These are phyloP conservation scores for Melanocharis versteri DNA, from an alignment of 2,113 vertebrate genomes.

Conservation along the genomic window DNA sequence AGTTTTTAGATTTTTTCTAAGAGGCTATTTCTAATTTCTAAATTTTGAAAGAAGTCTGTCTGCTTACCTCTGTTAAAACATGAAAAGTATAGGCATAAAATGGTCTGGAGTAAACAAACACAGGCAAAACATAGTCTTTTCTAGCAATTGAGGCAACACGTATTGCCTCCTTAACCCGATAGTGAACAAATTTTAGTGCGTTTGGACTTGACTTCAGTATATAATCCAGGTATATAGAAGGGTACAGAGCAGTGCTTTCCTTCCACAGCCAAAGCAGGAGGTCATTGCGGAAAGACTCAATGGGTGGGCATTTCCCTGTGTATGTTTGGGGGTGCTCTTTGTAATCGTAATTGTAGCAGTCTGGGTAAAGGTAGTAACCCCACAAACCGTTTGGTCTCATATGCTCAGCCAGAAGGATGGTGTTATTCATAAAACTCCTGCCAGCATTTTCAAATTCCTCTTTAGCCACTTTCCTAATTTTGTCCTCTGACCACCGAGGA, in stretches of 20 bases:
- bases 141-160: constrained; percentile 82
- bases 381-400: constrained; percentile 81
- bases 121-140: constrained; percentile 79
- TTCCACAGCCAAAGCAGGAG: constrained; percentile 89
- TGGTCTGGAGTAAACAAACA: constrained; percentile 89
- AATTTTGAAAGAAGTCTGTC: neutral
- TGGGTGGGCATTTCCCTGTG: constrained; percentile 83
- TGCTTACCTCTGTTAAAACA: constrained; percentile 84
- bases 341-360: constrained; percentile 92
- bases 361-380: constrained; percentile 92
- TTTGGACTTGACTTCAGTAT: constrained; percentile 83
- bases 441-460: constrained; percentile 85
- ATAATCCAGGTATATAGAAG: constrained; percentile 86
- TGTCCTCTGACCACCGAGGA: constrained; percentile 83
- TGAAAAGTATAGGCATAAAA: constrained; percentile 88
- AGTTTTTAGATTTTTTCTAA: neutral
- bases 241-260: constrained; percentile 85
- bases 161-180: constrained; percentile 87
- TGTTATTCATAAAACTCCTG: constrained; percentile 83
- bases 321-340: constrained; percentile 80
- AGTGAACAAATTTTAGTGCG: constrained; percentile 87
- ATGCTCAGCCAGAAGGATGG: constrained; percentile 78
- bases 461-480: constrained; percentile 79
- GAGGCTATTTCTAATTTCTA: neutral
- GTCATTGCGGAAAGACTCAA: constrained; percentile 83